phyloP scores from a whole-genome alignment of 2,888 invertebrate genomes.

The Ptychoptera contaminata region DNA sequence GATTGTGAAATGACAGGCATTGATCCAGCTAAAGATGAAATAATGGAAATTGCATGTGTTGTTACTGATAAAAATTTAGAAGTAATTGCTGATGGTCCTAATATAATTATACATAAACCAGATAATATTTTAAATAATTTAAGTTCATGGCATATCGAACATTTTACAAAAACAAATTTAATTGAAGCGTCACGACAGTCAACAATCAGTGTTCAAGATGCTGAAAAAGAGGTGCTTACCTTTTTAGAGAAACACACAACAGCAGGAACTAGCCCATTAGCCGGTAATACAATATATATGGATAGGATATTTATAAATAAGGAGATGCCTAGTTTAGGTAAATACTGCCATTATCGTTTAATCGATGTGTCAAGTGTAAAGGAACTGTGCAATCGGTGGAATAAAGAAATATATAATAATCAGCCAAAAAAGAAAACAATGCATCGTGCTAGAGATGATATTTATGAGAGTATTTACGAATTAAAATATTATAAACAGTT shows the following conservation, averaged over 20 bases:
- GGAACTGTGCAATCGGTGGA: constrained; percentile 70
- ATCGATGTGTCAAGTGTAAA: constrained; percentile 87
- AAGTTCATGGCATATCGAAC: constrained; percentile 68
- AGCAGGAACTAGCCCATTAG: constrained; percentile 52
- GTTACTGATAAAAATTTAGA: constrained; percentile 71
- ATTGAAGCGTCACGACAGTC: constrained; percentile 57
- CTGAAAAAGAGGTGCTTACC: constrained; percentile 52
- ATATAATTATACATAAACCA: constrained; percentile 64
- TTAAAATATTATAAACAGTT: constrained; percentile 57
- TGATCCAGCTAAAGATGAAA: constrained; percentile 54
- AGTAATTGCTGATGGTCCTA: constrained; percentile 56
- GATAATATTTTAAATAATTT: constrained; percentile 55
- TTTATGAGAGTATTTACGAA: constrained; percentile 72
- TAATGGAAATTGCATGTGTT: constrained; percentile 80
- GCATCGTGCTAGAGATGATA: constrained; percentile 70
- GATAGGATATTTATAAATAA: constrained; percentile 69
- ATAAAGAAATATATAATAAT: constrained; percentile 38
- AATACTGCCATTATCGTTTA: constrained; percentile 78
- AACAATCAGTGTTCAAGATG: constrained; percentile 42
- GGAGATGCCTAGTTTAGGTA: constrained; percentile 64
- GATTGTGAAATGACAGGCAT: constrained; percentile 87
- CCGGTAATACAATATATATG: constrained; percentile 77
- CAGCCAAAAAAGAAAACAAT: constrained; percentile 44
- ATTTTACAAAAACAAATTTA: constrained; percentile 73
- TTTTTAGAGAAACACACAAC: constrained; percentile 43